Evolutionary conservation across 2,113 vertebrate genomes (phyloP), one percentile per base, ranked within the genome.

Genomic region (Chionodraco myersi): DNA sequence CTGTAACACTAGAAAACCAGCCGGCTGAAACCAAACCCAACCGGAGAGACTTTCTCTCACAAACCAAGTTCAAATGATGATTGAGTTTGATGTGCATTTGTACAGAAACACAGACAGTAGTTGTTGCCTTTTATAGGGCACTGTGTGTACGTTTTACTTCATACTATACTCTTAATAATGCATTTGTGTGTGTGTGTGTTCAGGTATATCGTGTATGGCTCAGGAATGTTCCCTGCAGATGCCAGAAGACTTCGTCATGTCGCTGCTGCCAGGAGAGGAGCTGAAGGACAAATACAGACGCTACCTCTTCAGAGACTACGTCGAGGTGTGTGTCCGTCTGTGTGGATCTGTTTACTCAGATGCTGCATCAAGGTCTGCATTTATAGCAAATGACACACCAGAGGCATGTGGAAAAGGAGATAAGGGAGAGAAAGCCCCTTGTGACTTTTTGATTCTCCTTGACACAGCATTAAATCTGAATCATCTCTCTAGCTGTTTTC

Each of bases 241-340:
- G 88, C 98, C 98, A 87, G 98, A 99, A 93, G 98, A 99, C 87
- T 98, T 98, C 91, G 98, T 99, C 82, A 96, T 99, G 91, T 97
- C 97, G 2, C 93, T 99, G 93, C 95, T 99, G 93, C 95, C 96
- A 87, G 97, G 94, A 56, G 98, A 99, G 92, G 98, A 99, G 92
- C 93, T 99, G 82, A 97, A 96, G 95, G 98, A 99, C 86, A 99
- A 97, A 97, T 99, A 99, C 91, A 97, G 96, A 95, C 97, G 97
- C 96, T 99, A 99, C 97, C 98, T 99, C 96, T 99, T 99, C 96
- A 98, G 98, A 95, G 98, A 99, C 91, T 99, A 99, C 47, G 96
- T 99, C 48, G 98, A 99, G 97, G 98, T 89, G 71, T 62, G 86
- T 84, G n/a, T 57, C 63, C 41, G 12, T 23, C 3, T 30, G 30